phyloP scores from a whole-genome alignment of 2,888 invertebrate species.

The Tupiocoris notatus region DNA sequence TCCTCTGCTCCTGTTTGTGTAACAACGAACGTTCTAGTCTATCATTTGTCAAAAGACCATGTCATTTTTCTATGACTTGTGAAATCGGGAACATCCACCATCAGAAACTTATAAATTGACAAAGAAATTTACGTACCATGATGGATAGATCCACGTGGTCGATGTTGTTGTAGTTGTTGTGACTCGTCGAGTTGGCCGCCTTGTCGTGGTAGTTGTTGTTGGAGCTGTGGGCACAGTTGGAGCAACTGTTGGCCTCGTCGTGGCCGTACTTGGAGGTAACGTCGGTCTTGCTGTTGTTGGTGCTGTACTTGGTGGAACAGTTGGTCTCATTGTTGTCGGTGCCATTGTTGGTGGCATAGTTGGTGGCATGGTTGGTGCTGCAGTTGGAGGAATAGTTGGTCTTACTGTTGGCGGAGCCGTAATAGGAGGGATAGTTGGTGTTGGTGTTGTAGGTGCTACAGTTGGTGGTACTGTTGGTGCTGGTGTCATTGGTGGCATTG shows the following conservation, averaged over 20 bases:
- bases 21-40: no score
- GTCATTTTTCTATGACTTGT: not conserved
- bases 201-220: not conserved
- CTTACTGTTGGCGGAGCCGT: no score
- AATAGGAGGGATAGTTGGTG: no score
- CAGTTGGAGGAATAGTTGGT: no score
- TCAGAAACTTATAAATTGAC: not conserved
- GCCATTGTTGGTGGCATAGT: not conserved
- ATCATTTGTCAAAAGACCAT: no score
- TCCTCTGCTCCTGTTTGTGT: no score
- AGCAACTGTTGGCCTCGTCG: not conserved
- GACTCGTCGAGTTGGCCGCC: not conserved
- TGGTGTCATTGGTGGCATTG: no score
- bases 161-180: not conserved
- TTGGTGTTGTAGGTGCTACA: no score
- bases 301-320: not conserved
- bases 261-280: not conserved
- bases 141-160: not conserved
- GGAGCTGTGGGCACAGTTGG: not conserved
- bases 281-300: not conserved
- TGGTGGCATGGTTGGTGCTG: not conserved
- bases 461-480: no score
- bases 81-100: not conserved
- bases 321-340: not conserved
- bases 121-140: not conserved